Conservation (phyloP, 2,797 vertebrate genomes). For the Ctenosaura bakeri region DNA sequence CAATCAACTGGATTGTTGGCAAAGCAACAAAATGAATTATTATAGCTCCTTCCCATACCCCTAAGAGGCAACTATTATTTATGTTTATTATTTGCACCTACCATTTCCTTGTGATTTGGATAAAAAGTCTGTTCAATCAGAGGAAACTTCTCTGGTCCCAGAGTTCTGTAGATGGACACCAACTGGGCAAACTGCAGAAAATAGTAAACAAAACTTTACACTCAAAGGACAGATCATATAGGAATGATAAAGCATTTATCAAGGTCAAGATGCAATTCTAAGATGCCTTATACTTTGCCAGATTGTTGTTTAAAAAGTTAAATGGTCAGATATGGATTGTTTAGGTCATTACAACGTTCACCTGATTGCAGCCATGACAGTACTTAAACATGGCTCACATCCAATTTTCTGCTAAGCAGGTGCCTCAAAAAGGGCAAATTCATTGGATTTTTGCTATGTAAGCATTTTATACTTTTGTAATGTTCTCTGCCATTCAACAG, state of each 20-base stretch:
- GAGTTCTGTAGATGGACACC: conserved; percentile 89
- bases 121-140: conserved; percentile 97
- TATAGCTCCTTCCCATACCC: neutral
- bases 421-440: neutral
- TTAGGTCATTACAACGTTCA: no score
- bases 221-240: neutral
- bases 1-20: neutral
- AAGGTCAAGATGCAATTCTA: neutral
- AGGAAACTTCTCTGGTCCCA: conserved; percentile 95
- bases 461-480: neutral
- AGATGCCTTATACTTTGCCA: neutral
- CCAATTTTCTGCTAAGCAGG: neutral
- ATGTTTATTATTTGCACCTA: conserved; percentile 75
- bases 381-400: neutral
- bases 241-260: neutral
- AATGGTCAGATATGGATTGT: neutral
- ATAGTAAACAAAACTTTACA: conserved; percentile 57
- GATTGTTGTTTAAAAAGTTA: neutral
- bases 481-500: neutral
- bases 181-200: conserved; percentile 94
- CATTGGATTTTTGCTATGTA: neutral
- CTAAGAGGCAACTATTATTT: neutral
- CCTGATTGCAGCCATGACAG: neutral
- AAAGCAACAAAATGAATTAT: neutral
- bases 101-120: conserved; percentile 99